Conservation (phyloP, 2,888 invertebrate species). For the Archips xylosteana region DNA sequence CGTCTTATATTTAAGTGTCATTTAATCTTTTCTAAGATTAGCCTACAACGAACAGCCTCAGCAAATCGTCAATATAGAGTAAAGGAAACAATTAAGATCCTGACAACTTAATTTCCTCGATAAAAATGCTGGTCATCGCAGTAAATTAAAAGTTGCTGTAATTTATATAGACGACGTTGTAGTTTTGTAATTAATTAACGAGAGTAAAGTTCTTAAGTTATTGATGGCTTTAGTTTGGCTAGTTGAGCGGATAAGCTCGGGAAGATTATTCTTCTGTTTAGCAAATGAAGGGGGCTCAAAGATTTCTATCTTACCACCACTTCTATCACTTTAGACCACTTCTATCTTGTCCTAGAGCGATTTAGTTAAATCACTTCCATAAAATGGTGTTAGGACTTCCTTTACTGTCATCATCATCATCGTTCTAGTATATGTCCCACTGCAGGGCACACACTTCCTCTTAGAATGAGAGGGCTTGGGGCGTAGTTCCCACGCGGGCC, state of each 20-base stretch:
- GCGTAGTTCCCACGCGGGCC: no score
- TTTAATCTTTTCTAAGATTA: neutral
- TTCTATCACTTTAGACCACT: no score
- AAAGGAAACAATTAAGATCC: slow-evolving; percentile 23
- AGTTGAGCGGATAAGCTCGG: neutral
- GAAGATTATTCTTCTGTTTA: neutral
- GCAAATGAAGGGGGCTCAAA: no score
- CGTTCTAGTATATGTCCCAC: no score
- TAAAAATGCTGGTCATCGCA: slow-evolving; percentile 31
- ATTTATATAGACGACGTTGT: slow-evolving; percentile 23
- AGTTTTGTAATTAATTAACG: slow-evolving; percentile 33
- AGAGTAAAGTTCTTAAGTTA: slow-evolving; percentile 25
- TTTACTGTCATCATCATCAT: no score
- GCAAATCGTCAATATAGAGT: neutral
- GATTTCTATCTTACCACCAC: no score
- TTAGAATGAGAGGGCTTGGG: no score
- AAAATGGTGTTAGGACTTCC: no score
- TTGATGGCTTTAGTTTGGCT: slow-evolving; percentile 18
- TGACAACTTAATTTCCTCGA: slow-evolving; percentile 29
- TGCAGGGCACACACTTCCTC: no score
- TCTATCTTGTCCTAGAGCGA: no score
- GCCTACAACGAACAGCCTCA: neutral
- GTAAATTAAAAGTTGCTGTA: slow-evolving; percentile 33
- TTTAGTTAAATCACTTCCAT: no score
- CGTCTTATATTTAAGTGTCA: neutral